Evolutionary conservation across 2,113 vertebrate species (phyloP).

Genomic region (Nesogale talazaci): DNA sequence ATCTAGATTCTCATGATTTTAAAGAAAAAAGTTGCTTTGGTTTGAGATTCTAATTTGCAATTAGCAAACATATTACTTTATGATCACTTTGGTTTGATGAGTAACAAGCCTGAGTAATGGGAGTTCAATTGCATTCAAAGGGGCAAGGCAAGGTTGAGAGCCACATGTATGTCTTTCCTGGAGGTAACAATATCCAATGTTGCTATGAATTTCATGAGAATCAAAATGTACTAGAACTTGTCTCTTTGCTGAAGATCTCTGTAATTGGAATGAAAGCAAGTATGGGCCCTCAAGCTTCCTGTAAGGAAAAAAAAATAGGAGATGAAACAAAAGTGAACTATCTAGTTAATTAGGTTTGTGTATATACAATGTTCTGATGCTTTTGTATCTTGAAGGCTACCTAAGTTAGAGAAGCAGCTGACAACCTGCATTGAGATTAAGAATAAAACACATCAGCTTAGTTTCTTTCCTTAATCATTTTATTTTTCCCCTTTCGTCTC

Average conservation of each 20-base stretch:
- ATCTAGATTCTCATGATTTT: conserved; percentile 27
- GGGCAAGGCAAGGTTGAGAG: neutral
- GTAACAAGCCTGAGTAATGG: conserved; percentile 38
- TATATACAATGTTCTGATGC: accelerated
- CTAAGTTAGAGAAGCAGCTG: neutral
- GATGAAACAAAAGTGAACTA: neutral
- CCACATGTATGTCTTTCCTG: neutral
- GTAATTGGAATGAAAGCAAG: conserved; percentile 28
- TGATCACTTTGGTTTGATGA: conserved; percentile 51
- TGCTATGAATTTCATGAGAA: conserved; percentile 67
- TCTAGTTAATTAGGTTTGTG: neutral
- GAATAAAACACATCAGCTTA: neutral
- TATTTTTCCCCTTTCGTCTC: neutral
- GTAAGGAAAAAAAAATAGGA: neutral
- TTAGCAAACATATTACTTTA: conserved; percentile 43
- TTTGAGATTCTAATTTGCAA: conserved; percentile 64
- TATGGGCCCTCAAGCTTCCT: neutral
- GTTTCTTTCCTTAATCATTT: neutral
- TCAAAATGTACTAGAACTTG: neutral
- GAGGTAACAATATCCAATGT: neutral
- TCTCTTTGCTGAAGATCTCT: conserved; percentile 57
- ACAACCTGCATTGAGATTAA: neutral
- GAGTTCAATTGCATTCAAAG: conserved; percentile 38
- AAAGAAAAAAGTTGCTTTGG: conserved; percentile 58
- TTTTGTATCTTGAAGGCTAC: neutral